Base-by-base conservation (phyloP, 2,888 invertebrate species). In the Agonopterix arenella region DNA sequence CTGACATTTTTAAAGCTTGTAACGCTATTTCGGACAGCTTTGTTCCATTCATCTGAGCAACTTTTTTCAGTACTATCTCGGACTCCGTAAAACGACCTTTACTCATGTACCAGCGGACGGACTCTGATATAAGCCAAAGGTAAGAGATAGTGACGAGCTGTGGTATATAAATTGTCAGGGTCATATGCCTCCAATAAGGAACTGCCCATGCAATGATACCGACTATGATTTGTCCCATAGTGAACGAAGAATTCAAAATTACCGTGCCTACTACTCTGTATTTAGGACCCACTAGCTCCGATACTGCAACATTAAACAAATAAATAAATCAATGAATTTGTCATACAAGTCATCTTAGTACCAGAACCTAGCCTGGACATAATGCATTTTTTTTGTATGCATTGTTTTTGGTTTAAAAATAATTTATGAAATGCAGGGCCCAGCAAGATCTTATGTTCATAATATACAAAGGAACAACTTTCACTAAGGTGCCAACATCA, bases 211-310 rank as follows among this genome's bases (percentile, higher is more conserved):
- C 95, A 3, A 93, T 80, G 42, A 92, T 68, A 0, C 93, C 95
- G 50, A 94, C 4, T 40, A 40, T 4, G 37, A 93, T 89, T 77
- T 93, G 93, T 0, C 95, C 95, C 3, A 93, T 52, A 0, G 94
- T 92, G 67, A 93, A 95, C 63, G 91, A 92, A 4, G 92, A 40
- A 40, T 40, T 91, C 50, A 92, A 92, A 50, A 94, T 89, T 37
- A 93, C 81, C 7, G 93, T 92, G 13, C 94, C 93, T 3, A 91
- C 92, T 1, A 94, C 93, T 38, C 96, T 90, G 43, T 91, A 91
- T 45, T 91, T 90, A 1, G 93, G 93, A 0, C 94, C 94, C 5
- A 94, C 93, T 49, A 95, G 79, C 71, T 96, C 96, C 70, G 95
- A 90, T 45, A 92, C 94, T 94, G 73, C 4, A 8, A 37, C 40